phyloP scores from a whole-genome alignment of 2,797 vertebrate species.

The Falco cherrug region DNA sequence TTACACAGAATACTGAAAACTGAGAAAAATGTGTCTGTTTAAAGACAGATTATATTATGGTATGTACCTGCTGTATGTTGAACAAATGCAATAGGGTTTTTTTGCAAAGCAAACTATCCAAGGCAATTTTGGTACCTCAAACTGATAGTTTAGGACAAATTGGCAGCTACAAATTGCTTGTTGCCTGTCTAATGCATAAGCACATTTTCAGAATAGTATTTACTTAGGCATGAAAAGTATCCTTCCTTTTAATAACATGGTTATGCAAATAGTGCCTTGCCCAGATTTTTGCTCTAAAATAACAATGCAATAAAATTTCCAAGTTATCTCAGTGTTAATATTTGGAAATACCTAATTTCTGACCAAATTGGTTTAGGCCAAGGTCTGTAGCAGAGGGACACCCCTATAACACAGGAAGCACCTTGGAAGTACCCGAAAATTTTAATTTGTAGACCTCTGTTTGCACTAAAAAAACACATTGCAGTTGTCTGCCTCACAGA shows the following conservation, averaged over 20 bases:
- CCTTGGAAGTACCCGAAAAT: background rate
- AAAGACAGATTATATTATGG: background rate
- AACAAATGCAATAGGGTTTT: background rate
- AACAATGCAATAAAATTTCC: background rate
- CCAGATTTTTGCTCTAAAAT: background rate
- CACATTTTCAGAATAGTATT: background rate
- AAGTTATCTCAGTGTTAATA: background rate
- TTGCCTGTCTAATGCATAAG: background rate
- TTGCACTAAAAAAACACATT: background rate
- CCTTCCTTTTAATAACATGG: background rate
- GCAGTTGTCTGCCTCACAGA: background rate
- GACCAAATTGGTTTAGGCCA: background rate
- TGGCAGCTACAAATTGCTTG: background rate
- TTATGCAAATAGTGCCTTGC: background rate
- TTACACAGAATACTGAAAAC: background rate
- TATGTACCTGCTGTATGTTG: background rate
- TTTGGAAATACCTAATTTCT: background rate
- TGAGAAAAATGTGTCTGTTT: background rate
- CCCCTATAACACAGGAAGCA: rapidly evolving
- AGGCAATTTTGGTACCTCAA: background rate
- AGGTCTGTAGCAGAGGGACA: background rate
- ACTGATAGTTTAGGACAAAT: background rate
- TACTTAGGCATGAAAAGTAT: background rate
- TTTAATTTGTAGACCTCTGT: background rate
- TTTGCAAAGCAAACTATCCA: background rate